Base-by-base conservation (phyloP, 2,113 vertebrate species). In the Ellobius talpinus region DNA sequence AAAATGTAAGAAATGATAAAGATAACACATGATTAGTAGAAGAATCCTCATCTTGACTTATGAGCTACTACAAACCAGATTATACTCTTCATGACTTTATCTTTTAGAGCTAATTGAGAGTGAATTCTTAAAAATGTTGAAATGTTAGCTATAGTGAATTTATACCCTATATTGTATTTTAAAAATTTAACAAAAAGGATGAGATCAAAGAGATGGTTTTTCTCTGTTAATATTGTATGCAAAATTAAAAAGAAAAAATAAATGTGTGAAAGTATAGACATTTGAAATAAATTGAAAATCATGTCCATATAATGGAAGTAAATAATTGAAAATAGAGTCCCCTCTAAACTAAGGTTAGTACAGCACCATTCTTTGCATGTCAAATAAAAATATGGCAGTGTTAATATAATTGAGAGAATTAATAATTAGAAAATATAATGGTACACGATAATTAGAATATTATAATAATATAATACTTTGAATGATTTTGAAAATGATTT, bases 251-350 rank as follows among this genome's bases (percentile, higher is more conserved):
- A 58, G n/a, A 19, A 36, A 4, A 94, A n/a, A 90, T 33, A n/a
- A 95, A 93, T 31, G 98, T 47, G 88, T 97, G 66, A 97, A 98
- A 97, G 33, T 45, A 94, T 0, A 89, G 81, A n/a, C 50, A 63
- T 92, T 16, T 96, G 68, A 97, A 98, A 97, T 95, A 97, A 98
- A 98, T 96, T 55, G 93, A 97, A 1, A 61, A 85, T 93, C 1
- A 0, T 87, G 86, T 47, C 13, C 97, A 98, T 97, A 97, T 97
- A 96, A 24, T 63, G 39, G 24, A 81, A 94, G 52, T 55, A 92
- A 95, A 55, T 95, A 98, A 97, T 81, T 98, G 87, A 98, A 98
- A 97, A 97, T 61, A 96, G 61, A 98, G 87, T 11, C 19, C 52
- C 14, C 90, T 33, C 1, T 96, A 77, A 21, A 82, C 4, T 52